Base-by-base conservation (phyloP, 2,797 vertebrate genomes). In the Tragopan temminckii region DNA sequence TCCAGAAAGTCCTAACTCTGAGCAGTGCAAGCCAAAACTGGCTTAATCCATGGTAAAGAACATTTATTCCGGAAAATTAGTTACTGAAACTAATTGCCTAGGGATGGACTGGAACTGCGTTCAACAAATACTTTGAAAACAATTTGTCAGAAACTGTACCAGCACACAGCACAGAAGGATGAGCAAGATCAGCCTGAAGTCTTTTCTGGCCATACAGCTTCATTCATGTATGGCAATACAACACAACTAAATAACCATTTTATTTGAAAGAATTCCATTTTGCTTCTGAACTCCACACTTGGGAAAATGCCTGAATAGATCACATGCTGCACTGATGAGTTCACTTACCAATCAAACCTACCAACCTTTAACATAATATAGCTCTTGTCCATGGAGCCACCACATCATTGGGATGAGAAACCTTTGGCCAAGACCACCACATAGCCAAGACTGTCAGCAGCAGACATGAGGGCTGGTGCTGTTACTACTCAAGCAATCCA, bases 61-160 rank as follows among this genome's bases (percentile, higher is more conserved):
- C 68, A 90, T 57, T 87, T 75, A 85, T 80, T 83, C 66, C 9
- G 85, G 35, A 87, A 94, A 91, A 77, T 72, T 29, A 89, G 43
- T 85, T 93, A 67, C 62, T 69, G 66, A 92, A 91, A 79, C 55
- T 24, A 80, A 69, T 7, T 85, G 82, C 77, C 55, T 63, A 62
- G 55, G 85, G 89, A 87, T 38, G 58, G n/a, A 75, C 19, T 61
- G 10, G 48, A 93, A 87, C 21, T 42, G 23, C 33, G 35, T 77
- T 89, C 58, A 83, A 38, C 66, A 69, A 78, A 61, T 40, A 88
- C 33, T 83, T 88, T 25, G 81, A 69, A 88, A 90, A 71, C 42
- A 86, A n/a, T 69, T 88, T 76, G 21, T 70, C 70, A 74, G 46
- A 72, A 81, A 71, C n/a, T 6, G 63, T 62, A 71, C 38, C 46